phyloP scores from a whole-genome alignment of 2,113 vertebrate genomes.

The Ariopsis seemanni region DNA sequence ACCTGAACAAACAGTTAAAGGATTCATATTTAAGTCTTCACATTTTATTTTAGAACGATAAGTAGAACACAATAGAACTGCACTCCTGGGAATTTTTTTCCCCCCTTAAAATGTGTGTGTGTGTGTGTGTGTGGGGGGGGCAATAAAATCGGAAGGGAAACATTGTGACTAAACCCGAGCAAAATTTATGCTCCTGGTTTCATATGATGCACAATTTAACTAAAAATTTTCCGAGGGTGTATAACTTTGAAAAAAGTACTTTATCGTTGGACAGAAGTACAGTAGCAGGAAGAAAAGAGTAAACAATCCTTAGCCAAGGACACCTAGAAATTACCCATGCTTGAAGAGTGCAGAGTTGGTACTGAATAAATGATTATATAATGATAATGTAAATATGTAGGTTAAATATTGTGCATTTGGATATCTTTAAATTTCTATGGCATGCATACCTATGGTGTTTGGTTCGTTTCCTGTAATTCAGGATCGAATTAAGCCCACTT shows the following conservation, averaged over 20 bases:
- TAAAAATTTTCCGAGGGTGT: not conserved
- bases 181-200: not conserved
- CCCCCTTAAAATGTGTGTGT: too few relatives aligned
- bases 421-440: not conserved
- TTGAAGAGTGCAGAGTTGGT: not conserved
- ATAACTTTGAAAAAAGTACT: not conserved
- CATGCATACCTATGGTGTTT: not conserved
- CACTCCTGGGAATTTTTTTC: too few relatives aligned
- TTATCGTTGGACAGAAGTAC: not conserved
- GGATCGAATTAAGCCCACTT: not conserved
- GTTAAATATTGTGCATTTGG: not conserved
- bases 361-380: not conserved
- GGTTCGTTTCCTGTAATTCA: not conserved
- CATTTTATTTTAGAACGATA: too few relatives aligned
- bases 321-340: not conserved
- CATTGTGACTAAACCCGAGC: not conserved
- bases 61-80: too few relatives aligned
- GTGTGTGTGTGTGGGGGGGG: too few relatives aligned
- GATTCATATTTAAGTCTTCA: too few relatives aligned
- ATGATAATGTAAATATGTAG: not conserved
- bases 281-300: not conserved
- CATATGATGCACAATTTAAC: not conserved
- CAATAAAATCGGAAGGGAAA: too few relatives aligned
- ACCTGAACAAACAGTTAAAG: too few relatives aligned
- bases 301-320: not conserved